Percentiles rank a stretch among this genome's conserved stretches.
Evolutionary conservation across 2,113 vertebrate genomes (phyloP).

Genomic region (Cinclus mexicanus): DNA sequence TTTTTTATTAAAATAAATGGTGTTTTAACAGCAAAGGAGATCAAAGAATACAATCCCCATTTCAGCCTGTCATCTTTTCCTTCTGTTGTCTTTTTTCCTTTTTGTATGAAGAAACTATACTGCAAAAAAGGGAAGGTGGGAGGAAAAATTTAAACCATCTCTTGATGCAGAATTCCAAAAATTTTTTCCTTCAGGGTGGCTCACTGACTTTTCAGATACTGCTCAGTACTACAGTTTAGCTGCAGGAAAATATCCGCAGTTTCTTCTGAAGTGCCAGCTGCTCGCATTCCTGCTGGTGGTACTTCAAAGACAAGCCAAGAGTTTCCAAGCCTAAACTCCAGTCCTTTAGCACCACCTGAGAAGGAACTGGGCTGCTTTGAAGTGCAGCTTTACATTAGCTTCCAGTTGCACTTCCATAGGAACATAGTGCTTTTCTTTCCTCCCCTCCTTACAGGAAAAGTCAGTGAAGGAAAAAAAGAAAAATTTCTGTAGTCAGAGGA

Average conservation of each 20-base stretch:
- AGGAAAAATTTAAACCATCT: background rate
- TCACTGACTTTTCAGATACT: background rate
- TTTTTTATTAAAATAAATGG: background rate
- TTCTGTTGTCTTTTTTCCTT: background rate
- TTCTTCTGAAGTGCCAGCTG: background rate
- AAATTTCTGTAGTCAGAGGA: background rate
- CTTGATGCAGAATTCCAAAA: background rate
- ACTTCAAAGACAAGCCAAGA: background rate
- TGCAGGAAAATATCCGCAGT: background rate
- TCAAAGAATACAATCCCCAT: background rate
- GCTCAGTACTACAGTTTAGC: background rate
- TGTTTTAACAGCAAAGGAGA: background rate
- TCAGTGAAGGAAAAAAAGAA: background rate
- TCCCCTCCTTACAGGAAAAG: background rate
- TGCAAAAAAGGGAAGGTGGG: background rate
- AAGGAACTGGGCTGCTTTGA: background rate
- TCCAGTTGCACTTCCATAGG: background rate
- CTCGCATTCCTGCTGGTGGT: background rate
- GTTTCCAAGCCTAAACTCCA: background rate
- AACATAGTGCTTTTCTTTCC: background rate
- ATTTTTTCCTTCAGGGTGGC: background rate
- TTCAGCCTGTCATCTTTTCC: background rate
- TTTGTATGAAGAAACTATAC: background rate
- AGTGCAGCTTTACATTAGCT: background rate
- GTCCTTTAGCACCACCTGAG: background rate